Base-by-base conservation (phyloP, 2,797 vertebrate genomes). In the Sitta carolinensis region DNA sequence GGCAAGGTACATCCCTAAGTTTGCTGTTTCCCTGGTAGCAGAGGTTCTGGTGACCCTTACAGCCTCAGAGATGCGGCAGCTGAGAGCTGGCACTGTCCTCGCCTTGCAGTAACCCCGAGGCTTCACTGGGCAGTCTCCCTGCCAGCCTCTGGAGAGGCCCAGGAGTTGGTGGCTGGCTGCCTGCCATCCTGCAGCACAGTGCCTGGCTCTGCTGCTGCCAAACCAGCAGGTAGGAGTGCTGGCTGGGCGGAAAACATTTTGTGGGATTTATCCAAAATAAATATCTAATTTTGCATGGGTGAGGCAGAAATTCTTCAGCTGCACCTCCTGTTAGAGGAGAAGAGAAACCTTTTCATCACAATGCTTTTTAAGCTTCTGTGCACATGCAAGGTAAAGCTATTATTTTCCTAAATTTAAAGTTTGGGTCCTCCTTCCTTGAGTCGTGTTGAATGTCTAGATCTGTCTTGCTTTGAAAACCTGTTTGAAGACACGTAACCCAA, bases 191-290 rank as follows among this genome's bases (percentile, higher is more conserved):
- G 67, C 91, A 84, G 72, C 78, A 55, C 72, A 68, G 61, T 0
- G 12, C 50, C 63, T 70, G 2, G 1, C 21, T 82, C 54, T 1
- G 7, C 75, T 87, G 67, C 85, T 82, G 64, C 62, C 55, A 91
- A 77, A 40, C 47, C 73, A 66, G 87, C 87, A 95, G 88, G 91
- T 87, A 94, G 75, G 50, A 87, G 78, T 42, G 59, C 91, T 92
- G 55, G 63, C 64, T 87, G 81, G 34, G 34, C 0, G 2, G 79
- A 87, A 89, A 95, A 62, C 48, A 23, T 62, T 72, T 55, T 55
- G 63, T 88, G 91, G 91, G 93, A 68, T 93, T 94, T 94, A 69
- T 86, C 83, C 84, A 89, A 89, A 93, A 91, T 61, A 90, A 95
- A 92, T 57, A 77, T n/a, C 66, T 78, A 62, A 79, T 79, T 95